Conservation (phyloP, 2,113 vertebrate species). For the Phyllostomus discolor region DNA sequence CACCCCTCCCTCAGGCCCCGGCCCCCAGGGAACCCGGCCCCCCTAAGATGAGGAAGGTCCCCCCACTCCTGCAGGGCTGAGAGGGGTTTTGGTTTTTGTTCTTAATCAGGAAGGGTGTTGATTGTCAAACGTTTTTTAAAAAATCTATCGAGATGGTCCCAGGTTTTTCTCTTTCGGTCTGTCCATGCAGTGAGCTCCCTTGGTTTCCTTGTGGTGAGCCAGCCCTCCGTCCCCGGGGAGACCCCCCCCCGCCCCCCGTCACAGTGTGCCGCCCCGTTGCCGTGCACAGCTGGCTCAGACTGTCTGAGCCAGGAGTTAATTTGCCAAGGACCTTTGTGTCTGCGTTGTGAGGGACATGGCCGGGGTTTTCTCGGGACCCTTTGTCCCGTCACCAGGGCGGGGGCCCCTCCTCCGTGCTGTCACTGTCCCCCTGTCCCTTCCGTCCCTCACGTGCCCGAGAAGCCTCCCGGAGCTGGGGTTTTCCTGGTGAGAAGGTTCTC, state of each 20-base stretch:
- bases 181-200: neutral
- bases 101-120: neutral
- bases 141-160: neutral
- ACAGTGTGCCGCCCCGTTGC: too few species aligned
- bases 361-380: neutral
- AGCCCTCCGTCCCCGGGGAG: neutral
- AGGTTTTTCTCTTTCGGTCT: neutral
- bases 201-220: neutral
- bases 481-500: neutral
- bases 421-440: too few species aligned
- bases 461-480: neutral
- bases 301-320: neutral
- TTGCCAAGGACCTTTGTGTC: neutral
- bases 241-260: neutral
- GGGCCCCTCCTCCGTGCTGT: too few species aligned
- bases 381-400: too few species aligned
- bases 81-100: neutral
- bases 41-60: neutral
- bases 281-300: neutral
- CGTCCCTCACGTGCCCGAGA: too few species aligned
- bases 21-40: neutral
- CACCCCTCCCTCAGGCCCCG: fast-evolving
- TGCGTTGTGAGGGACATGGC: neutral
- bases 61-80: neutral
- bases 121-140: neutral